Percentiles rank a stretch among this genome's conserved stretches.
phyloP scores from a whole-genome alignment of 1,140 invertebrate species.

The Ceratosolen solmsi region DNA sequence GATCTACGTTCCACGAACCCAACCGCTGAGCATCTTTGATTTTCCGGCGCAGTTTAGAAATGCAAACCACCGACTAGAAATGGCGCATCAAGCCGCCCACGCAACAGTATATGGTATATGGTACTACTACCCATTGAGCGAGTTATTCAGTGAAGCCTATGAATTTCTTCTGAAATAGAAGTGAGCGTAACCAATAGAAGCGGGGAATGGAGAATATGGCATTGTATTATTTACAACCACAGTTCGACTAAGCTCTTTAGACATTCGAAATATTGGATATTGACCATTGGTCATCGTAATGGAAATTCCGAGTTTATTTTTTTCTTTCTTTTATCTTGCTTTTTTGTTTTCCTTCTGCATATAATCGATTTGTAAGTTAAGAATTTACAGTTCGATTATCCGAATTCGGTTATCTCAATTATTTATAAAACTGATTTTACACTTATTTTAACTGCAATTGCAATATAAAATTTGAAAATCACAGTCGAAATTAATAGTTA shows the following conservation, averaged over 20 bases:
- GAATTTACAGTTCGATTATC: no score
- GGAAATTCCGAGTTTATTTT: neutral
- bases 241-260: neutral
- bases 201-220: neutral
- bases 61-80: constrained; percentile 53
- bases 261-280: constrained; percentile 2
- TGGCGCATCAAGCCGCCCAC: constrained; percentile 22
- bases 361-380: no score
- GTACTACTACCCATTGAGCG: neutral
- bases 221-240: neutral
- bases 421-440: no score
- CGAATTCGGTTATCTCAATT: no score
- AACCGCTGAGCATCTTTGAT: constrained; percentile 53
- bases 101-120: neutral
- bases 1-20: constrained; percentile 52
- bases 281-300: neutral
- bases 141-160: constrained; percentile 15
- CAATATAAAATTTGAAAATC: no score
- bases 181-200: neutral
- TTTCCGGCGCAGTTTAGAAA: constrained; percentile 54
- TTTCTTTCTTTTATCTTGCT: no score
- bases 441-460: no score
- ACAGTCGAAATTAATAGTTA: no score
- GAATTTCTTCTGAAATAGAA: constrained; percentile 30
- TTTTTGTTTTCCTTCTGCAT: no score